Conservation (phyloP, 2,888 invertebrate genomes). For the Drosophila algonquin region DNA sequence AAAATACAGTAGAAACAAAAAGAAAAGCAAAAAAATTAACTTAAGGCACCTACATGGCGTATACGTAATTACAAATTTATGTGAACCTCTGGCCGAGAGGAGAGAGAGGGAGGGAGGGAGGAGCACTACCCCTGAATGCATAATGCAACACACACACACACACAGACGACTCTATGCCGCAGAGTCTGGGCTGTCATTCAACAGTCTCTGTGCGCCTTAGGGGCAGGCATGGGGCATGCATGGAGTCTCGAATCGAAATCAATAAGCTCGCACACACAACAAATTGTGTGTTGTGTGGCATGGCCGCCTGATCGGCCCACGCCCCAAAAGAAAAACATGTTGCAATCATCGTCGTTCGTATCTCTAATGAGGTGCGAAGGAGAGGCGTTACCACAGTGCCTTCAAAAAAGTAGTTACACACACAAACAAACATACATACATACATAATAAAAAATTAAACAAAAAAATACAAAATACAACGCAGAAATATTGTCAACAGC, state of each 20-base stretch:
- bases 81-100: slow-evolving; percentile 51
- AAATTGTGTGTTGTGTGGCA: slow-evolving; percentile 57
- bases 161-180: slow-evolving; percentile 33
- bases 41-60: slow-evolving; percentile 72
- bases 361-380: slow-evolving; percentile 75
- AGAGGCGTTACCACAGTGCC: slow-evolving; percentile 63
- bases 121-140: slow-evolving; percentile 44
- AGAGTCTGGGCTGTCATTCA: slow-evolving; percentile 5
- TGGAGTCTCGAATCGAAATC: slow-evolving; percentile 52
- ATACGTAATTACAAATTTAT: slow-evolving; percentile 78
- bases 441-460: slow-evolving; percentile 6
- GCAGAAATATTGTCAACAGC: slow-evolving; percentile 66
- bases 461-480: slow-evolving; percentile 23
- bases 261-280: slow-evolving; percentile 72
- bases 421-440: no score
- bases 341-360: slow-evolving; percentile 26
- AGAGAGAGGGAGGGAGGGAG: not conserved
- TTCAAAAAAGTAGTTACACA: not conserved
- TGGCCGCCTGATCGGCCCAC: slow-evolving; percentile 47
- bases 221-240: slow-evolving; percentile 18
- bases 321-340: slow-evolving; percentile 37
- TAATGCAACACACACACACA: slow-evolving; percentile 59
- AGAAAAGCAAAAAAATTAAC: slow-evolving; percentile 15
- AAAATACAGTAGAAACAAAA: not conserved
- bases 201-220: slow-evolving; percentile 8